Percentiles rank a stretch among this genome's conserved stretches.
Conservation (phyloP, 1,140 invertebrate genomes). For the Eumeta japonica region DNA sequence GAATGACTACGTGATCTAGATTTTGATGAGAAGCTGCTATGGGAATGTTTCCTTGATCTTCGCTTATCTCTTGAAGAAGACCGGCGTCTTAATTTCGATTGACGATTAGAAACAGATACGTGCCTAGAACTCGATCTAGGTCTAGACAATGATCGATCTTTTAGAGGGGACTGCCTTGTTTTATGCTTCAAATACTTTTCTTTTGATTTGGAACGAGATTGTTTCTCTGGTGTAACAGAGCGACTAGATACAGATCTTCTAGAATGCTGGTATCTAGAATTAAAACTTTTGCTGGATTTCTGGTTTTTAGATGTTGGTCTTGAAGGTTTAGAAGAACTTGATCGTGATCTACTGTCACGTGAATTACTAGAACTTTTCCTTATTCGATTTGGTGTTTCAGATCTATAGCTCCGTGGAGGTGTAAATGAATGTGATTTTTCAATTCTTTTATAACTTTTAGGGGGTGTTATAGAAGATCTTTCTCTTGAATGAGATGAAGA, state of each 20-base stretch:
- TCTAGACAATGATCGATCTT: conserved; percentile 23
- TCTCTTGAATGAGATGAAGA: conserved; percentile 18
- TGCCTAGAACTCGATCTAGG: conserved; percentile 31
- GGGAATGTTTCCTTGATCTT: conserved; percentile 24
- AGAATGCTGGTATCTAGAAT: too few species aligned
- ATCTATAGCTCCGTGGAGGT: conserved; percentile 24
- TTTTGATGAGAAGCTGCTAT: conserved; percentile 22
- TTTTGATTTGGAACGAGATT: not conserved
- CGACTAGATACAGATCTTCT: not conserved
- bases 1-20: conserved; percentile 28
- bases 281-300: too few species aligned
- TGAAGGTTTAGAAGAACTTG: too few species aligned
- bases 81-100: conserved; percentile 21
- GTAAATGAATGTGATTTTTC: conserved; percentile 15
- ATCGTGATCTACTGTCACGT: too few species aligned
- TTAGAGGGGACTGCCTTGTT: too few species aligned
- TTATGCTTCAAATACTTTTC: too few species aligned
- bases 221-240: not conserved
- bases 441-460: conserved; percentile 20
- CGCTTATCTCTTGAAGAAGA: conserved; percentile 22
- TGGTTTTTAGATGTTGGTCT: too few species aligned
- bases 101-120: conserved; percentile 20
- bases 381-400: conserved; percentile 21
- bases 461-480: conserved; percentile 28
- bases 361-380: conserved; percentile 19